Evolutionary conservation across 2,113 vertebrate species (phyloP).

Genomic region (Alligator mississippiensis): DNA sequence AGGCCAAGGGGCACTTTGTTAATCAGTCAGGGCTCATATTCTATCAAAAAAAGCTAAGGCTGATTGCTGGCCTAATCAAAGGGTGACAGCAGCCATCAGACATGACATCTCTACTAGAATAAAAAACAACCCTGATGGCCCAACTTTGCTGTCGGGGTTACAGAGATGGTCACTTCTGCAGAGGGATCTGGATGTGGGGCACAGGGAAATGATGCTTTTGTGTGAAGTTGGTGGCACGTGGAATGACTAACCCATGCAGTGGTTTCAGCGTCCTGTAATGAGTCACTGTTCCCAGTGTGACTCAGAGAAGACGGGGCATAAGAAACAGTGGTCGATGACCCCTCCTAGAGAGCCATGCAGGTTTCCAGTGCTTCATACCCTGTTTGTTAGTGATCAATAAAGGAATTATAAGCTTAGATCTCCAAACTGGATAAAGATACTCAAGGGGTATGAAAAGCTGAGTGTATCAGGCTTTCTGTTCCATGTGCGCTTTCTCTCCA

Average conservation of each 20-base stretch:
- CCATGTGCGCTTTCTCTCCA: too few species aligned
- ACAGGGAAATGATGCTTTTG: not conserved
- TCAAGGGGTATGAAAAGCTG: not conserved
- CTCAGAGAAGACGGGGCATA: not conserved
- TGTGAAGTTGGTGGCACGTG: not conserved
- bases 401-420: not conserved
- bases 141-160: conserved; percentile 1
- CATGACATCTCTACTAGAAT: conserved; percentile 62
- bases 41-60: conserved; percentile 70
- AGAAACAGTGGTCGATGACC: fast-evolving
- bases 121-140: conserved; percentile 37
- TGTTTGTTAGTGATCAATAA: not conserved
- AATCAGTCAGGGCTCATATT: conserved; percentile 79
- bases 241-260: not conserved
- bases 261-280: not conserved
- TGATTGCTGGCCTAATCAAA: conserved; percentile 79
- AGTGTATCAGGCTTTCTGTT: not conserved
- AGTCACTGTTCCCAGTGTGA: not conserved
- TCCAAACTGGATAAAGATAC: not conserved
- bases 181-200: not conserved
- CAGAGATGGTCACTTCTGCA: not conserved
- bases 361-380: not conserved
- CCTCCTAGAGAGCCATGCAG: fast-evolving
- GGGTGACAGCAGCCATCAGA: conserved; percentile 69
- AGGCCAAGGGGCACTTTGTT: conserved; percentile 81